Base-by-base conservation (phyloP, 1,140 invertebrate species). In the Panagrolaimus sp. region DNA sequence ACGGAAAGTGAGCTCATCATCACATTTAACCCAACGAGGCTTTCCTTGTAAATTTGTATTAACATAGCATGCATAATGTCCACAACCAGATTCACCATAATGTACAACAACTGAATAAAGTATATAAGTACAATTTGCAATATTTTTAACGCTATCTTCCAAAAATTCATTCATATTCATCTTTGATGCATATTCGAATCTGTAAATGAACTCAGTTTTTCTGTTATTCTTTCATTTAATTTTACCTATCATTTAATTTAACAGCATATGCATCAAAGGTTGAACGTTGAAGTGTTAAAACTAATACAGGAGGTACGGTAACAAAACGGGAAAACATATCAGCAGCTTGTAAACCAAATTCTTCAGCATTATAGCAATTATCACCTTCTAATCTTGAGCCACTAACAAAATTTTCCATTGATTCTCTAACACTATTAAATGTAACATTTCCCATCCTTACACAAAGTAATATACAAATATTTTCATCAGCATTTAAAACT, bases 61-160 rank as follows among this genome's bases (percentile, higher is more conserved):
- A 27, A 57, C 27, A 27, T 57, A 57, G n/a, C 51, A 57, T 2
- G 27, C 51, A 27, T 57, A 57, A 57, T 57, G 51, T n/a, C 51
- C 51, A 57, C 51, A 57, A 57, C 51, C 51, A n/a, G 51, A 57
- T 27, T 57, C 51, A 25, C 51, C 51, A 20, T 57, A 57, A 13
- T 57, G 51, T 25, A 57, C 51, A 16, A 57, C 51, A 27, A 57
- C 51, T 0, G 14, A 20, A 20, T 57, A 57, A 20, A 57, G n/a
- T 3, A 27, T 25, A 16, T 57, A 57, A 27, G 20, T 16, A 27
- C 51, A 20, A 20, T 57, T 57, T 57, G 9, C 13, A 20, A 11
- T 20, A 57, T 25, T 25, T 27, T 57, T 27, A 20, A 27, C 2
- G 4, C 20, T 27, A 57, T 57, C 51, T 9, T 57, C 51, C 20